Evolutionary conservation across 2,797 vertebrate genomes (phyloP).

Genomic region (Myoxocephalus aenaeus): DNA sequence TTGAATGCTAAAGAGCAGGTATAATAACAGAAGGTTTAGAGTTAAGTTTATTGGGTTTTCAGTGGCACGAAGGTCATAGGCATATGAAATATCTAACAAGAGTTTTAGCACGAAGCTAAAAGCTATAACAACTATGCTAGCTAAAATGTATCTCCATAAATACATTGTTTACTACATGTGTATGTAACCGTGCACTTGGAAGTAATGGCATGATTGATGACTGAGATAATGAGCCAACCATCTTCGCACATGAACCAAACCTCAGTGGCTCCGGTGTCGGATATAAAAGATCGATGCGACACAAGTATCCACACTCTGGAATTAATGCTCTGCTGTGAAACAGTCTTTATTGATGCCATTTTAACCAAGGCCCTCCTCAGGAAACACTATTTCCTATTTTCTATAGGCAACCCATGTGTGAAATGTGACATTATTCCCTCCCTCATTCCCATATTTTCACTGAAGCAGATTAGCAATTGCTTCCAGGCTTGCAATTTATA

Average conservation of each 20-base stretch:
- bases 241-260: slow-evolving; percentile 10
- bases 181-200: neutral
- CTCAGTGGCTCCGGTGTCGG: neutral
- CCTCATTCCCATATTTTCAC: neutral
- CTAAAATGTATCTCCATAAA: neutral
- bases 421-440: neutral
- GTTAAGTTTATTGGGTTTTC: neutral
- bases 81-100: neutral
- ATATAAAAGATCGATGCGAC: slow-evolving; percentile 33
- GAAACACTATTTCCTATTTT: neutral
- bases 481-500: neutral
- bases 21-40: neutral
- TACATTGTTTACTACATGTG: neutral
- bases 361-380: neutral
- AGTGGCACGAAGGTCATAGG: neutral
- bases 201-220: neutral
- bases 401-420: neutral
- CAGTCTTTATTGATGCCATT: slow-evolving; percentile 13
- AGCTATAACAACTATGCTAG: too few relatives aligned
- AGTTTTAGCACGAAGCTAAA: neutral
- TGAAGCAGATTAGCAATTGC: slow-evolving; percentile 1
- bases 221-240: slow-evolving; percentile 10
- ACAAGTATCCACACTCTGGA: slow-evolving; percentile 11
- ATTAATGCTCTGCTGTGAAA: slow-evolving; percentile 24
- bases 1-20: neutral